Evolutionary conservation across 1,140 invertebrate species (phyloP).

Genomic region (Arctopsyche grandis): DNA sequence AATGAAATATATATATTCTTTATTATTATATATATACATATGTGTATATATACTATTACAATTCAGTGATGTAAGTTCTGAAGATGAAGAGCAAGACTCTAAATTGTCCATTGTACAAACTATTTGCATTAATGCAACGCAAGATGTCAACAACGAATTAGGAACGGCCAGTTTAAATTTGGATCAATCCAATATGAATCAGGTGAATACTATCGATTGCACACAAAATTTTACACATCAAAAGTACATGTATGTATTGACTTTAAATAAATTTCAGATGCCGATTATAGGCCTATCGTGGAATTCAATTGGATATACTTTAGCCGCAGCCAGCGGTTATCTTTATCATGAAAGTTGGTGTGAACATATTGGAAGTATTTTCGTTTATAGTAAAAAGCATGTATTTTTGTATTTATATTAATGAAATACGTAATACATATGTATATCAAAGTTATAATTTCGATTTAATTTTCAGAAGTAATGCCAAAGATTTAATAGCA

Average conservation of each 20-base stretch:
- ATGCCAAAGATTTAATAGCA: slow-evolving; percentile 15
- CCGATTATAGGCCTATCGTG: slow-evolving; percentile 44
- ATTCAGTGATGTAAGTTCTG: slow-evolving; percentile 41
- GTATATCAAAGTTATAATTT: too few species aligned
- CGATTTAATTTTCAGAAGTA: slow-evolving; percentile 26
- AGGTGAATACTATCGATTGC: too few species aligned
- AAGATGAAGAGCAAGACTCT: slow-evolving; percentile 8
- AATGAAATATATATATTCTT: too few species aligned
- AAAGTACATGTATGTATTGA: not conserved
- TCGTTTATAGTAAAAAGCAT: slow-evolving; percentile 46
- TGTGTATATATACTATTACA: not conserved
- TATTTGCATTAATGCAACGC: not conserved
- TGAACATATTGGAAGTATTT: slow-evolving; percentile 41
- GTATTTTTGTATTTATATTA: not conserved
- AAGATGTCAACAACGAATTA: not conserved
- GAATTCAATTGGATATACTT: slow-evolving; percentile 46
- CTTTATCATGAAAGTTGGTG: slow-evolving; percentile 51
- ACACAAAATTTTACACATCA: too few species aligned
- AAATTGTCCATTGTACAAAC: slow-evolving; percentile 37
- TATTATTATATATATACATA: slow-evolving; percentile 13
- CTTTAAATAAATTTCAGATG: slow-evolving; percentile 32
- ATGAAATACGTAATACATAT: not conserved
- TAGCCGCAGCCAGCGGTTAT: slow-evolving; percentile 39
- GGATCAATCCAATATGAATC: not conserved
- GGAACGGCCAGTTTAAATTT: not conserved